Base-by-base conservation (phyloP, 2,797 vertebrate genomes). In the Rhinoraja longicauda region DNA sequence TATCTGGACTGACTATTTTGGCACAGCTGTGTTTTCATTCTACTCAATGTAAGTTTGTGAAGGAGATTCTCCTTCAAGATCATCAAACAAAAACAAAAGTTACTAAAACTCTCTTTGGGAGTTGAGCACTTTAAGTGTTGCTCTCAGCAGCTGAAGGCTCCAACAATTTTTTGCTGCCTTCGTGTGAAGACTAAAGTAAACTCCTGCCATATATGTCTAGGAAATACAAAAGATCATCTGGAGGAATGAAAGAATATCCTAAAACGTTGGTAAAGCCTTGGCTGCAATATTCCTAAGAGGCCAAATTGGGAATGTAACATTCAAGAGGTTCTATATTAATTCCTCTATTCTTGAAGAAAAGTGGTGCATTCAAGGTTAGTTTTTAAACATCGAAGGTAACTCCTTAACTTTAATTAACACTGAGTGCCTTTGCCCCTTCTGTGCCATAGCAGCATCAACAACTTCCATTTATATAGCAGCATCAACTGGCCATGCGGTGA, bases 31-130 rank as follows among this genome's bases (percentile, higher is more conserved):
- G 8, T 29, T 64, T 72, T 70, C 24, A 73, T 36, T 10, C 64
- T 90, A 15, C 72, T 70, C 36, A 10, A 4, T 90, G 17, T 26
- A 72, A 72, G 19, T 91, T 73, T 91, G 90, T 9, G 12, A 91
- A 91, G 10, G 39, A 29, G 17, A 72, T 32, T 21, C 39, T 90
- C n/a, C 86, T 90, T 90, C 62, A 90, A 90, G n/a, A 15, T 91
- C 90, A 91, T 91, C 64, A 90, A 90, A 90, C 64, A 70, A 90
- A 90, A 90, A 13, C 17, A 19, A 70, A 90, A 90, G 45, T 86
- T 62, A n/a, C n/a, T n/a, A 62, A 86, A 86, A n/a, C 4, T 32
- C 29, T 59, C 82, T n/a, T 86, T 4, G 1, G 82, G 82, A 59
- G 7, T 86, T 86, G n/a, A 86, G 5, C 10, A 32, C 29, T 86